These are phyloP conservation scores for Lucilia cuprina DNA, from an alignment of 1,140 invertebrate species.

Conservation along the genomic window DNA sequence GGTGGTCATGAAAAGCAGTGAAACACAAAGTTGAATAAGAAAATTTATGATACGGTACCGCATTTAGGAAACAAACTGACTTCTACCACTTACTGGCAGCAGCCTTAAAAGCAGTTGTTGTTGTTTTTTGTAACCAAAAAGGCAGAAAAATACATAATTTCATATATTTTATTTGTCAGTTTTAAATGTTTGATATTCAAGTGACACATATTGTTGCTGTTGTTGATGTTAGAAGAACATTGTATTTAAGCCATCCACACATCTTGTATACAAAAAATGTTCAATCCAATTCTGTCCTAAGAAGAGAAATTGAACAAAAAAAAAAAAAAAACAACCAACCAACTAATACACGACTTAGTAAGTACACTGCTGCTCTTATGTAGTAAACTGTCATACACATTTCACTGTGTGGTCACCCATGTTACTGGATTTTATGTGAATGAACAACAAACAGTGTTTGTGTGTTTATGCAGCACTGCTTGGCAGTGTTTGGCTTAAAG, in stretches of 20 bases:
- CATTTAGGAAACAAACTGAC: not conserved
- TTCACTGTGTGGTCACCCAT: slow-evolving; percentile 32
- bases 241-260: not conserved
- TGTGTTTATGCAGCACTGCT: no score
- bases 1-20: not conserved
- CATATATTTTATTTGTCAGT: not conserved
- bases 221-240: not conserved
- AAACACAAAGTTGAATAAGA: not conserved
- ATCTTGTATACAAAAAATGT: not conserved
- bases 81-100: not conserved
- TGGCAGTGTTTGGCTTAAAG: no score
- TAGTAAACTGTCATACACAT: not conserved
- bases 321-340: not conserved
- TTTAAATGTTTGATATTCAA: not conserved
- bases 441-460: not conserved
- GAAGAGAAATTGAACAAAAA: not conserved
- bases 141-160: not conserved
- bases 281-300: not conserved
- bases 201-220: not conserved
- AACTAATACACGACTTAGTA: not conserved
- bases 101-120: not conserved
- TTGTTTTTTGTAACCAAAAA: not conserved
- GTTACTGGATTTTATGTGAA: not conserved
- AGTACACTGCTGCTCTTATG: not conserved
- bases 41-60: not conserved